Percentiles rank a stretch among this genome's conserved stretches.
These are phyloP conservation scores for Eurytoma adleriae DNA, from an alignment of 2,888 invertebrate species.

Conservation along the genomic window DNA sequence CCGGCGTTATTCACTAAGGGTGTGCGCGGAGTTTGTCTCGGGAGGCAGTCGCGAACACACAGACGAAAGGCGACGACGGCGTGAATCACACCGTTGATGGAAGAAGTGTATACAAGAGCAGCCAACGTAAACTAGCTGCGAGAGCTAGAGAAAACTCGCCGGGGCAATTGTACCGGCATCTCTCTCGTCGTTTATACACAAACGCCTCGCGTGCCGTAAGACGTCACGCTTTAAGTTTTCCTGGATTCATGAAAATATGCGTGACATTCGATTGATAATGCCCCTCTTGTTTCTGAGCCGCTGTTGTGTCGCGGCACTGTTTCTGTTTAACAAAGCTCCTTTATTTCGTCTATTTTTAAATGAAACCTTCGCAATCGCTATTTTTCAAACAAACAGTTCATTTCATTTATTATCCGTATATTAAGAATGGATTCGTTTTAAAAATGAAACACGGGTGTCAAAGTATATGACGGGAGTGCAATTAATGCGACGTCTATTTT, in stretches of 20 bases:
- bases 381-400: no score
- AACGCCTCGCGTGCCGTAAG: neutral
- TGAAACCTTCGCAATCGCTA: no score
- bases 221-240: neutral
- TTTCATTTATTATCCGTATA: no score
- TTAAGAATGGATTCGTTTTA: no score
- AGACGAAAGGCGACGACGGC: slow-evolving; percentile 14
- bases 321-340: neutral
- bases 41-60: slow-evolving; percentile 20
- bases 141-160: slow-evolving; percentile 1
- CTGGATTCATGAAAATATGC: slow-evolving; percentile 21
- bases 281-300: neutral
- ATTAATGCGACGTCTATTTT: no score
- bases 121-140: slow-evolving; percentile 29
- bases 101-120: slow-evolving; percentile 27
- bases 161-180: neutral
- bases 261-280: slow-evolving; percentile 19
- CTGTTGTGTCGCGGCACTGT: neutral
- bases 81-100: slow-evolving; percentile 31
- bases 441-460: no score
- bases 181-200: no score
- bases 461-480: no score
- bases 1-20: neutral
- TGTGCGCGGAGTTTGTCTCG: neutral
- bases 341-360: neutral